Evolutionary conservation across 2,113 vertebrate genomes (phyloP), one percentile per base, ranked within the genome.

Genomic region (Rostratula benghalensis): DNA sequence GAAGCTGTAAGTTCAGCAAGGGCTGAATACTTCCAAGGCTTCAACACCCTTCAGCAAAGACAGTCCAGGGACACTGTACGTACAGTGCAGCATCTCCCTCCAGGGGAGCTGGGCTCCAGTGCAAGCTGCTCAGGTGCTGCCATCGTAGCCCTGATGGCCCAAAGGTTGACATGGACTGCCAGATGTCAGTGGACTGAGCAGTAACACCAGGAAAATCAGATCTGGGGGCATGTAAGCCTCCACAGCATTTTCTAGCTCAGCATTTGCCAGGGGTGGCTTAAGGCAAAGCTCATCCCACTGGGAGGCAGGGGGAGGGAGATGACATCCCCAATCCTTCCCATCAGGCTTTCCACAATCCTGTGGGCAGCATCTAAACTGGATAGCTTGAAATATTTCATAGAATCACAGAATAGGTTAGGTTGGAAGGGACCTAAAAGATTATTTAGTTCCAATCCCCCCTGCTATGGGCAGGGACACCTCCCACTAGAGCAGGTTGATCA

Each of bases 1-100:
- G 35, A 73, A 61, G 57, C 25, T 0, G 0, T 15, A 65, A n/a
- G 63, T 48, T 85, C 67, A 64, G 13, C 5, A 20, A 68, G 48
- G 19, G 41, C 13, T 56, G 46, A 63, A 4, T 46, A 64, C 27
- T 71, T 80, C 5, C 5, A 2, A 70, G 54, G 87, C 22, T 82
- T 50, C 33, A 56, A 23, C 30, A n/a, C 9, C 21, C 13, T 28
- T 37, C 48, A 87, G 43, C 23, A 76, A 51, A 56, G 39, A 41
- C 5, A 3, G 11, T 7, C n/a, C 53, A 68, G 59, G 87, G 69
- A 69, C 6, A 2, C 2, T 0, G n/a, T 28, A 35, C 1, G 0
- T 13, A 14, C 22, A 31, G 43, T 1, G 3, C 24, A 78, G 46
- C 30, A 5, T 48, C 17, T 73, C 53, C 33, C 13, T 31, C 68